Evolutionary conservation across 2,797 vertebrate species (phyloP).

Genomic region (Spatula versicolor): DNA sequence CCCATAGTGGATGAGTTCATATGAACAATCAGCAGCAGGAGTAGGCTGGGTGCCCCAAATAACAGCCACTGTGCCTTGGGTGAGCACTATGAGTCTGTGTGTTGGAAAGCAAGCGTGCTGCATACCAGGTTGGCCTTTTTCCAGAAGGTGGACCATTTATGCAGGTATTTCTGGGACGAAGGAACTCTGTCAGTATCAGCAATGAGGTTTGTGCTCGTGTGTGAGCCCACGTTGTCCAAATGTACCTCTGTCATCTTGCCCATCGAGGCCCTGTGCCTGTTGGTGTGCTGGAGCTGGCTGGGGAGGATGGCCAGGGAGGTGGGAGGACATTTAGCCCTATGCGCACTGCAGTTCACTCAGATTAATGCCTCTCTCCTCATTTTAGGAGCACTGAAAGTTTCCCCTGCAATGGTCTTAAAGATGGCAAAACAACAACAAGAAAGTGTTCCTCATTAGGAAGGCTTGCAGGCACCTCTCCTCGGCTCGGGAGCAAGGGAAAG

Average conservation of each 20-base stretch:
- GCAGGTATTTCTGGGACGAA: background rate
- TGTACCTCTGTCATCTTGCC: background rate
- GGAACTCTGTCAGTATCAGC: background rate
- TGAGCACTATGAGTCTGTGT: background rate
- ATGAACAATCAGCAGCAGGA: background rate
- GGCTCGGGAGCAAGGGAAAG: background rate
- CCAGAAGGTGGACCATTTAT: background rate
- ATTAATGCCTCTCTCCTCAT: background rate
- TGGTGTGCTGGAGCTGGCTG: background rate
- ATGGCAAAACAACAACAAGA: background rate
- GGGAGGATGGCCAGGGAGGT: no score
- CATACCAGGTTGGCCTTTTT: background rate
- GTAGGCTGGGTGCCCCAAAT: fast-evolving
- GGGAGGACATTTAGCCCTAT: background rate
- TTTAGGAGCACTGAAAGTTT: background rate
- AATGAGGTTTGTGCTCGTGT: background rate
- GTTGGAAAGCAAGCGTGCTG: background rate
- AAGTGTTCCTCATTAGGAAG: background rate
- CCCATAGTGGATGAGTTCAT: background rate
- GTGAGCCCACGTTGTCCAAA: background rate
- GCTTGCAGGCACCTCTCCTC: background rate
- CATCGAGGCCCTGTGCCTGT: fast-evolving
- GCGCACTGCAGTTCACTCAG: background rate
- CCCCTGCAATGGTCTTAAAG: background rate
- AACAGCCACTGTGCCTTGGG: background rate